Conservation (phyloP, 2,113 vertebrate species). For the Barnardius zonarius region DNA sequence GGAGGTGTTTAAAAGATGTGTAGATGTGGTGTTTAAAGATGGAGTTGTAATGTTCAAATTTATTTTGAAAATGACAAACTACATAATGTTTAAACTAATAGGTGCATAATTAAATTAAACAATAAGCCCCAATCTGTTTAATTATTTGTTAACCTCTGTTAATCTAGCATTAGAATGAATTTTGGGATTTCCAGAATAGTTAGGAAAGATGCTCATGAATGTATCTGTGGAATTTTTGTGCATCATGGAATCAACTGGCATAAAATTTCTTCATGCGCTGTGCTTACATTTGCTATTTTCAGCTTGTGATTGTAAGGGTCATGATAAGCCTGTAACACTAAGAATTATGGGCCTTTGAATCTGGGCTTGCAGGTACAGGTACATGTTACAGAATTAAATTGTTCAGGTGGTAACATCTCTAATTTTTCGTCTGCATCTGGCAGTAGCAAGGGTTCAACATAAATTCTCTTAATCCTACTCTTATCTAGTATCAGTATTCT, state of each 20-base stretch:
- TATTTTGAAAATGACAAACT: neutral
- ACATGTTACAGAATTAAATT: neutral
- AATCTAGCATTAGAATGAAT: neutral
- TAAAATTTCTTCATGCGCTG: neutral
- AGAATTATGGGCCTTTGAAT: neutral
- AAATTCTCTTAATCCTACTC: neutral
- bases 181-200: neutral
- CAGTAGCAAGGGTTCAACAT: neutral
- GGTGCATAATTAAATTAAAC: neutral
- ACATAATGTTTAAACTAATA: neutral
- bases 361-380: neutral
- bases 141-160: neutral
- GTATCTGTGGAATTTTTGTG: neutral
- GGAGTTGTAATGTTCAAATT: neutral
- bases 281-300: neutral
- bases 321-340: neutral
- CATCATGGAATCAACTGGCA: neutral
- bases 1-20: neutral
- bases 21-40: neutral
- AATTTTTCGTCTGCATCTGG: neutral
- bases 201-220: neutral
- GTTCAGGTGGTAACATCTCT: neutral
- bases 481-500: neutral
- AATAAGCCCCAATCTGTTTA: neutral
- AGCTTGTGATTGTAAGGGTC: neutral